Evolutionary conservation across 2,113 vertebrate genomes (phyloP).

Genomic region (Tichodroma muraria): DNA sequence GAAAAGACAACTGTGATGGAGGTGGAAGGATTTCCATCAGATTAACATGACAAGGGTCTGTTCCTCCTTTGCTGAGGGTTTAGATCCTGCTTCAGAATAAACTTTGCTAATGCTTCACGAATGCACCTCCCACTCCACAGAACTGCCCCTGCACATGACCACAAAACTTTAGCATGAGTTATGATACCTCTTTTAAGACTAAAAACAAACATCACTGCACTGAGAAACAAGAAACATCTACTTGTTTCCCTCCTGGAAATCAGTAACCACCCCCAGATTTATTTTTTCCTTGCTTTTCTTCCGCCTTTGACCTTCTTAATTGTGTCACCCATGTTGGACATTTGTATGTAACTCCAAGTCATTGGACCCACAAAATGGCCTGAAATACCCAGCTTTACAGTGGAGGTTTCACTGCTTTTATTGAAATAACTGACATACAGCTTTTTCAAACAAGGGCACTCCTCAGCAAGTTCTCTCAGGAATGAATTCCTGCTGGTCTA

Average conservation of each 20-base stretch:
- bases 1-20: not conserved
- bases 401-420: not conserved
- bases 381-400: not conserved
- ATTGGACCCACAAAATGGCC: not conserved
- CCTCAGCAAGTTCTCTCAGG: not conserved
- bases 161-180: not conserved
- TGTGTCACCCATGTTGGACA: not conserved
- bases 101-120: not conserved
- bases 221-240: not conserved
- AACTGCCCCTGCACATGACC: not conserved
- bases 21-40: not conserved
- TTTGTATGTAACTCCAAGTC: not conserved
- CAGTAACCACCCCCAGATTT: not conserved
- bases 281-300: not conserved
- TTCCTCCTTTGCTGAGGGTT: not conserved
- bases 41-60: not conserved
- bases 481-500: not conserved
- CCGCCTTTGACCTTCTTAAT: not conserved
- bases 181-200: not conserved
- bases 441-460: not conserved
- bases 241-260: not conserved
- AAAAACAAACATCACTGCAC: not conserved
- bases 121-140: not conserved
- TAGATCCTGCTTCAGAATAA: not conserved
- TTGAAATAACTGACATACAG: not conserved